Base-by-base conservation (phyloP, 1,140 invertebrate genomes). In the Littorina saxatilis region DNA sequence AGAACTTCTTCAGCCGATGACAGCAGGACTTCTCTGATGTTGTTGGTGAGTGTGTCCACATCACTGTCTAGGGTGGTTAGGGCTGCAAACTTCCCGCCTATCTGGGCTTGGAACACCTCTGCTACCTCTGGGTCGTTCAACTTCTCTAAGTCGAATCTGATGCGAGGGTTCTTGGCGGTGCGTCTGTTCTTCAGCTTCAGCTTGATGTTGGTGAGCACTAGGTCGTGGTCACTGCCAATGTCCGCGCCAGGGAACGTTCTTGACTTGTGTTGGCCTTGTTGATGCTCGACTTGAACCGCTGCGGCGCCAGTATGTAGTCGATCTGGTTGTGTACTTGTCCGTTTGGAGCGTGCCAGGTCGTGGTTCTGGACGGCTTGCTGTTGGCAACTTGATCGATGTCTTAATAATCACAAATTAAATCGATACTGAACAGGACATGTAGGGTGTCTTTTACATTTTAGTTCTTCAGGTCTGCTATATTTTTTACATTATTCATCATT, bases 211-310 rank as follows among this genome's bases (percentile, higher is more conserved):
- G 47, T 43, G 43, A 86, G n/a, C 3, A 86, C 85, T 11, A 85
- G 37, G 82, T 86, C 84, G 82, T 87, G 85, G 66, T 86, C 84
- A 61, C 84, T 87, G 29, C 75, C 70, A 32, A 85, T 73, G 58
- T 79, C 86, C 29, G 80, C 80, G 0, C 81, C 86, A 20, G 72
- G 82, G 73, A 80, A 87, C 0, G 52, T 85, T 66, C 80, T 79
- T 76, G 84, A 82, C 37, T 80, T 78, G 11, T 70, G 82, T 80
- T n/a, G n/a, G n/a, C n/a, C n/a, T n/a, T n/a, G n/a, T n/a, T n/a
- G n/a, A n/a, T n/a, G n/a, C n/a, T n/a, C 15, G 72, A 74, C 70
- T 75, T 39, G 80, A 86, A 86, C 9, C 70, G 47, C 27, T 73
- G 11, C 37, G 29, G 29, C 17, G 63, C 35, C 52, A 85, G 32